Base-by-base conservation (phyloP, 2,888 invertebrate genomes). In the Ctena decussata region DNA sequence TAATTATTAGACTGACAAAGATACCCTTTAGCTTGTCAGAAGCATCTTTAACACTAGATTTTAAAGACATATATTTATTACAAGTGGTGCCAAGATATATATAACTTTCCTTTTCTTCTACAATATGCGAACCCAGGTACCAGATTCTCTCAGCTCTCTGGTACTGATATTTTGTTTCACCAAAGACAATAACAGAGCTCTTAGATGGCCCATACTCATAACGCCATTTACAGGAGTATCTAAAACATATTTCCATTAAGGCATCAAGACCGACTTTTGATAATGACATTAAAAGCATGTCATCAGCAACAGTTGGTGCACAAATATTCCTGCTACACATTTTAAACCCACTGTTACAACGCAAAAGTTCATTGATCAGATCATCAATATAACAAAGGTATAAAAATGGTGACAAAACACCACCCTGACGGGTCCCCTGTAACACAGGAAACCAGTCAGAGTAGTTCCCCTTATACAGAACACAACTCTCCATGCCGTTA, bases 221-320 rank as follows among this genome's bases (percentile, higher is more conserved):
- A 3, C 81, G 11, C 85, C 81, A 81, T 44, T 72, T 30, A 44
- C 60, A 71, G 30, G 70, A 46, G 27, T 85, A 78, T 24, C 21
- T 39, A n/a, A 44, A 46, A 80, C 80, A 80, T 15, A 77, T 73
- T 27, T 35, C 11, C 27, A 80, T 24, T 37, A 84, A 39, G 5
- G 35, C 49, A 49, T 80, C 35, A 24, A 80, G 65, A 27, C 37
- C 49, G 0, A 27, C 8, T 35, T 46, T 65, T 30, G 80, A 74
- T 41, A 65, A 74, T 18, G 69, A 37, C 15, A 60, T 32, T 24
- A 77, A 69, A 46, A 76, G 69, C 41, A 84, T 84, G 35, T 84
- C 77, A 32, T 77, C 80, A 35, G 80, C 80, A 24, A 80, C 76
- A 18, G 84, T 74, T 32, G 65, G 65, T 21, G 65, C 27, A 35